These are phyloP conservation scores for Eucidaris tribuloides DNA, from an alignment of 35 echinoderm and acorn worm species.

Conservation along the genomic window DNA sequence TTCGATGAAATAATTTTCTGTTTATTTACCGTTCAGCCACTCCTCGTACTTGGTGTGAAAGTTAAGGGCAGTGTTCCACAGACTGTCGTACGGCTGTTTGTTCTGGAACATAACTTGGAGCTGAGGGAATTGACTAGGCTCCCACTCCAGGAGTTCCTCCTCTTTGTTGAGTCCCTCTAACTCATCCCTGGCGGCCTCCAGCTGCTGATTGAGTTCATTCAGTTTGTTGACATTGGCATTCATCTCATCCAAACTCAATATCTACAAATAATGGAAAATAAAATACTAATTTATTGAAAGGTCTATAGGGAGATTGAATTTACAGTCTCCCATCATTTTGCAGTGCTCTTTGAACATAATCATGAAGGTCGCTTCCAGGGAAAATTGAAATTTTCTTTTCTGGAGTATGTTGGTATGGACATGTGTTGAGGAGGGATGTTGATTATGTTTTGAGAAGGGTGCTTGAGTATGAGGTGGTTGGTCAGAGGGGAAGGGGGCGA, in stretches of 20 bases:
- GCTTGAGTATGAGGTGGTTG: too few relatives aligned
- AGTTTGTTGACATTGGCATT: conserved; percentile 92
- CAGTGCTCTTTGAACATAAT: background rate
- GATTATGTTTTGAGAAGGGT: too few relatives aligned
- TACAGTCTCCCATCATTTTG: background rate
- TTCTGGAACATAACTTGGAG: conserved; percentile 57
- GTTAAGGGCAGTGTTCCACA: conserved; percentile 97
- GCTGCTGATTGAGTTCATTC: conserved; percentile 76
- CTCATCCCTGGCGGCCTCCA: conserved; percentile 85
- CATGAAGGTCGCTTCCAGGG: too few relatives aligned
- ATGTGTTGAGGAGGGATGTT: too few relatives aligned
- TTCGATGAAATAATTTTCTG: too few relatives aligned
- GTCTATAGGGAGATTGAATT: too few relatives aligned
- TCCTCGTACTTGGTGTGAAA: conserved; percentile 94
- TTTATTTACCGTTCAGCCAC: conserved; percentile 95
- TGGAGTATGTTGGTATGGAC: too few relatives aligned
- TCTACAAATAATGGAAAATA: conserved; percentile 37
- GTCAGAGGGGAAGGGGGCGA: too few relatives aligned
- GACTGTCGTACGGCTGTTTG: conserved; percentile 86
- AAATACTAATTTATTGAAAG: too few relatives aligned
- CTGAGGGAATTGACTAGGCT: conserved; percentile 87
- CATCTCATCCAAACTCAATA: conserved; percentile 98
- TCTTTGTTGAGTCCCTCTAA: conserved; percentile 90
- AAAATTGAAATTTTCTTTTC: too few relatives aligned
- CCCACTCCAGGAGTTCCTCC: conserved; percentile 97